Conservation (phyloP, 2,888 invertebrate species). For the Dolomedes plantarius region DNA sequence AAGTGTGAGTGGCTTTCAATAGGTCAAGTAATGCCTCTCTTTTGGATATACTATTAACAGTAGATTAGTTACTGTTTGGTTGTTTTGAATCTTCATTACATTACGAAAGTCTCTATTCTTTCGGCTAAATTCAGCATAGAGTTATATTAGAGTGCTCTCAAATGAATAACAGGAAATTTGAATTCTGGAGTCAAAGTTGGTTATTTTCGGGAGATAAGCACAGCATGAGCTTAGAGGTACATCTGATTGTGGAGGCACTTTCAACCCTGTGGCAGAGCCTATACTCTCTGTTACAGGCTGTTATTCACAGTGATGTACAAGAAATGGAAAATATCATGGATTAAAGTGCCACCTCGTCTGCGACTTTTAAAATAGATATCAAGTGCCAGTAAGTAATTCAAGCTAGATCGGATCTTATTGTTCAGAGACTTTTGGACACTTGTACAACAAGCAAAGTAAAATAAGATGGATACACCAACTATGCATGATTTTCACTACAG, state of each 20-base stretch:
- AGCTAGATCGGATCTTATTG: conserved; percentile 56
- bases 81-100: neutral
- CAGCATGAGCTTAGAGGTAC: conserved; percentile 69
- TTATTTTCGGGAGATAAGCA: conserved; percentile 58
- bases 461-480: conserved; percentile 1
- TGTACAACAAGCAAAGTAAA: conserved; percentile 21
- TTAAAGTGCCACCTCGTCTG: conserved; percentile 53
- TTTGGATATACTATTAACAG: neutral
- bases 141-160: neutral
- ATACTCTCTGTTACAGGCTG: conserved; percentile 50
- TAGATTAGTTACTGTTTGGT: neutral
- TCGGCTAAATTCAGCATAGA: neutral
- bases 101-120: neutral
- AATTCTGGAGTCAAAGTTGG: neutral
- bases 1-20: neutral
- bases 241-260: conserved; percentile 38
- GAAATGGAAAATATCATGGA: conserved; percentile 65
- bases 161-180: neutral
- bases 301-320: conserved; percentile 61
- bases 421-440: conserved; percentile 41
- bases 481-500: neutral
- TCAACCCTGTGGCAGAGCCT: conserved; percentile 50
- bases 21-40: too few relatives aligned
- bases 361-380: conserved; percentile 54
- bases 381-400: conserved; percentile 59